Conservation (phyloP, 2,113 vertebrate genomes). For the Panthera uncia region DNA sequence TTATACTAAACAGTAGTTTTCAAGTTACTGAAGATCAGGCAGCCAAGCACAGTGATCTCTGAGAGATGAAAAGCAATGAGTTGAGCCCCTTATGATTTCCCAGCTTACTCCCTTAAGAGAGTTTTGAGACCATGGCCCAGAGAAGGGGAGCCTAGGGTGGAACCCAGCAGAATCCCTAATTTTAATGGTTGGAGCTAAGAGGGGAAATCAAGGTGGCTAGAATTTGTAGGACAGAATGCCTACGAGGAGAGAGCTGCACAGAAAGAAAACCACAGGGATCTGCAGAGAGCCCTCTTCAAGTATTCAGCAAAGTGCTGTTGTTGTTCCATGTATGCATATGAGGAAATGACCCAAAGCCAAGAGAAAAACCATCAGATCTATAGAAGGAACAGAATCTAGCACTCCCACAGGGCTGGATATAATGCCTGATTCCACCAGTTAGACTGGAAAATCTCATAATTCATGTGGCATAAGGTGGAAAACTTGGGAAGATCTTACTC, state of each 20-base stretch:
- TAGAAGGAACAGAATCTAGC: background rate
- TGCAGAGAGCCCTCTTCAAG: background rate
- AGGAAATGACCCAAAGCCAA: background rate
- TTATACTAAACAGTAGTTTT: slow-evolving; percentile 45
- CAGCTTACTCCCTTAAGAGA: background rate
- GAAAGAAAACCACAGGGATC: background rate
- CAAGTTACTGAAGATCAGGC: slow-evolving; percentile 23
- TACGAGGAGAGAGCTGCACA: background rate
- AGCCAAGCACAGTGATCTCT: background rate
- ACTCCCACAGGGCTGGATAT: background rate
- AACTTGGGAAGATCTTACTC: background rate
- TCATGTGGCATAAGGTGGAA: background rate
- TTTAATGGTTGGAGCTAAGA: slow-evolving; percentile 1
- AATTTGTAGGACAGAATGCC: background rate
- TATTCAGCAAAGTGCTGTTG: background rate
- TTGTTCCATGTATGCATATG: background rate
- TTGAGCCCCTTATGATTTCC: background rate
- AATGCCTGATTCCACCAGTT: background rate
- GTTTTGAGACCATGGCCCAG: slow-evolving; percentile 9
- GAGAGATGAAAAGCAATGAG: slow-evolving; percentile 25
- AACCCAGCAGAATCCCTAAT: background rate
- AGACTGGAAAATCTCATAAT: background rate
- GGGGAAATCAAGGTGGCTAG: background rate
- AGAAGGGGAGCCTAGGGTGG: background rate
- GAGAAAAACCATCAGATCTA: background rate